A percentile compares a stretch with the other conserved stretches of the same genome.
phyloP scores from a whole-genome alignment of 2,888 invertebrate species.

The Habrosyne pyritoides region DNA sequence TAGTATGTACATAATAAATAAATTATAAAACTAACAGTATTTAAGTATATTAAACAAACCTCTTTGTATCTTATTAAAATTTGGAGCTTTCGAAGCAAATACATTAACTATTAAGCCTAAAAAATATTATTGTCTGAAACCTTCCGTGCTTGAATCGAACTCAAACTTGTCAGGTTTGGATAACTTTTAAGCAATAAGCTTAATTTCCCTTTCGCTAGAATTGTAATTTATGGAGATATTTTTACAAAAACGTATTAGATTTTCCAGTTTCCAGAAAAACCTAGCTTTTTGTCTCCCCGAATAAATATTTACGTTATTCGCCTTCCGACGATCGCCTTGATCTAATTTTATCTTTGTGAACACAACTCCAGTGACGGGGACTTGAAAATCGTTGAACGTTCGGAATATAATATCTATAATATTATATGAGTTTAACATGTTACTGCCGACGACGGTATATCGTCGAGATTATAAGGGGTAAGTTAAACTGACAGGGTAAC shows the following conservation, averaged over 20 bases:
- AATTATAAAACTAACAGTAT: too few relatives aligned
- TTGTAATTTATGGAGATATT: constrained; percentile 14
- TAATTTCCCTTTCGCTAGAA: constrained; percentile 5
- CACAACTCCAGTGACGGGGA: constrained; percentile 30
- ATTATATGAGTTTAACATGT: neutral
- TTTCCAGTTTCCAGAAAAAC: constrained; percentile 11
- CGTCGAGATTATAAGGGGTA: constrained; percentile 30
- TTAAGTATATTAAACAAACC: too few relatives aligned
- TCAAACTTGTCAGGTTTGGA: too few relatives aligned
- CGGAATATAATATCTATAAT: neutral
- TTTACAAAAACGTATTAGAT: constrained; percentile 8
- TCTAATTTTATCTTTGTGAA: constrained; percentile 29
- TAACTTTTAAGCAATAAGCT: neutral
- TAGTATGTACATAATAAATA: too few relatives aligned
- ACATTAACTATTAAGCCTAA: too few relatives aligned
- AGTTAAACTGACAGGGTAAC: constrained; percentile 45
- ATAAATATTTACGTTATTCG: constrained; percentile 24
- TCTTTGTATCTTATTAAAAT: too few relatives aligned
- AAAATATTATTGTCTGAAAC: too few relatives aligned
- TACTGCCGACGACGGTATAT: constrained; percentile 6
- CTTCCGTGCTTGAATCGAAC: too few relatives aligned
- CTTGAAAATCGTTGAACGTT: constrained; percentile 23
- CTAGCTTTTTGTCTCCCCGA: constrained; percentile 12
- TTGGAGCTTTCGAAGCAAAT: too few relatives aligned
- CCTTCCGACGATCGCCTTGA: constrained; percentile 22